A percentile compares a stretch with the other conserved stretches of the same genome.
phyloP scores from a whole-genome alignment of 2,113 vertebrate species.

The Platichthys stellatus region DNA sequence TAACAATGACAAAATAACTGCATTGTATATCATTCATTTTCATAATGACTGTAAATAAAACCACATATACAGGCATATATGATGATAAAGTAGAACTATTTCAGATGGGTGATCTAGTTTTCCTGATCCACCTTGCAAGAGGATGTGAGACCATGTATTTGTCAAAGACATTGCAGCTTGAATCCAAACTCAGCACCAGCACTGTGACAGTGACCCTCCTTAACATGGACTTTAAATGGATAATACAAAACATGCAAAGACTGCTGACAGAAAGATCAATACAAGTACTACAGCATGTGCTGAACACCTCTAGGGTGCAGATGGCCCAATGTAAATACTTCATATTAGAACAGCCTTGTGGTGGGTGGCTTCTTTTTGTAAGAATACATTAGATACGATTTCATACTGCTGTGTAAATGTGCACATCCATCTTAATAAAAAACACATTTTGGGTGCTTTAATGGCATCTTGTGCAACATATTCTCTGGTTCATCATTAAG shows the following conservation, averaged over 20 bases:
- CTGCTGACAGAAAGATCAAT: not conserved
- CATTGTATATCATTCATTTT: no score
- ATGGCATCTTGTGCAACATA: not conserved
- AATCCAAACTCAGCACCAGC: not conserved
- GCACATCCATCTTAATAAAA: not conserved
- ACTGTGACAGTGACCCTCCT: not conserved
- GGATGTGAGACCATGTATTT: no score
- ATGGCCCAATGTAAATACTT: not conserved
- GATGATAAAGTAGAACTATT: no score
- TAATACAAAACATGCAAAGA: not conserved
- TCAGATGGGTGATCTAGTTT: no score
- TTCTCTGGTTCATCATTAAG: slow-evolving; percentile 30
- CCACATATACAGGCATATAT: no score
- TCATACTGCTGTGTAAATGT: not conserved
- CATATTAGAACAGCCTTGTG: not conserved
- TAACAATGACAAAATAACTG: no score
- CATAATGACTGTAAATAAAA: no score
- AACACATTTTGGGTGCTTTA: not conserved
- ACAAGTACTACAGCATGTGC: not conserved
- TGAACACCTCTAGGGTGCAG: not conserved
- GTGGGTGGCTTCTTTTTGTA: not conserved
- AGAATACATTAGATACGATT: slow-evolving; percentile 2
- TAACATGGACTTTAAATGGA: not conserved
- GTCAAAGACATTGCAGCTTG: not conserved
- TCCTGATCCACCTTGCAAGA: no score